Evolutionary conservation across 2,797 vertebrate genomes (phyloP), one percentile per base, ranked within the genome.

Genomic region (Miichthys miiuy): DNA sequence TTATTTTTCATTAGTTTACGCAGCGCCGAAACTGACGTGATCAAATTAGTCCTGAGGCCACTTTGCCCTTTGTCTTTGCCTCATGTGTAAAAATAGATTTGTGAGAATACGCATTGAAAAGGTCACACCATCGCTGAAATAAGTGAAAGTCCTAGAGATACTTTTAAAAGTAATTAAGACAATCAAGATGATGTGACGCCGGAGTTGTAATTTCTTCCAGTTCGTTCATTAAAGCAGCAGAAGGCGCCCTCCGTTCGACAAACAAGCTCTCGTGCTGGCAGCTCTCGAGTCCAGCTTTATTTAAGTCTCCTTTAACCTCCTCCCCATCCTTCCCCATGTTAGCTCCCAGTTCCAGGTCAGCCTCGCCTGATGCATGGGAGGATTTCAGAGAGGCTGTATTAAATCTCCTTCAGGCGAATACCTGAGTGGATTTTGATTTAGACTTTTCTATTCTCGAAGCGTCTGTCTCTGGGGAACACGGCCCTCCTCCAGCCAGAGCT

Each of bases 361-460:
- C 61, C 61, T 67, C 82, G 62, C 80, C 80, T 60, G 68, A 88
- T 34, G 75, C 81, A 54, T 71, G 58, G 57, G 55, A 63, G 86
- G 73, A 88, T 92, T 93, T 88, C 51, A 30, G 75, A 7, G 34
- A 12, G 47, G 73, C 62, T 79, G 46, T 42, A 61, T 79, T 79
- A 86, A 91, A 87, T 85, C 76, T 87, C 79, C 56, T 64, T 62
- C 64, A 5, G 84, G 73, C 84, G 80, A 93, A 92, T 88, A 89
- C 82, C 87, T 76, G 83, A 84, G 77, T 74, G 86, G 87, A 87
- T 84, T 87, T 51, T 27, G 71, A 87, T 87, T 86, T 71, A 1
- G 65, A 76, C 82, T 88, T 87, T 86, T 34, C 34, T 54, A 86
- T 92, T 90, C 87, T 83, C 1, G 0, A 25, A 71, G 84, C 75